Evolutionary conservation across 2,888 invertebrate species (phyloP).

Genomic region (Callyntrura sp.): DNA sequence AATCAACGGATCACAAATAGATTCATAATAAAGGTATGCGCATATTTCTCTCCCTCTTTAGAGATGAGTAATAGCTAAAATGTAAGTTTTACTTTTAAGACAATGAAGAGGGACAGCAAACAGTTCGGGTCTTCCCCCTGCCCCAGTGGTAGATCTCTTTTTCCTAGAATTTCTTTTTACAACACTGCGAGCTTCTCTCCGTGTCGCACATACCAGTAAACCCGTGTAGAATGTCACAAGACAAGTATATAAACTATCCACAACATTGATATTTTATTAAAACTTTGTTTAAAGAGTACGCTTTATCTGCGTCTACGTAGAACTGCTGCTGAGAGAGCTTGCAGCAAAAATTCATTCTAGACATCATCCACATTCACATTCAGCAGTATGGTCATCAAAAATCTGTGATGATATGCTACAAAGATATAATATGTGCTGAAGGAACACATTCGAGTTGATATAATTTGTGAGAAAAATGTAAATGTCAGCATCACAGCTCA

Average conservation of each 20-base stretch:
- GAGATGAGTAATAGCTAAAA: not conserved
- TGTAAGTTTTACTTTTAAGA: not conserved
- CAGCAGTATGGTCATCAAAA: conserved; percentile 6
- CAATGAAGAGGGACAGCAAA: not conserved
- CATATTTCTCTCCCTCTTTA: not conserved
- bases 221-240: conserved; percentile 36
- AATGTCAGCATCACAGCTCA: conserved; percentile 65
- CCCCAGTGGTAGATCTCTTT: conserved; percentile 9
- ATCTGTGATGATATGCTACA: not conserved
- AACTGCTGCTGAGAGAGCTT: conserved; percentile 55
- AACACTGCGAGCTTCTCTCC: not conserved
- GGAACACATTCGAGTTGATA: conserved; percentile 24
- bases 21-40: not conserved
- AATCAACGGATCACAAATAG: too few relatives aligned
- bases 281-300: not conserved
- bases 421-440: conserved; percentile 30
- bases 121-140: conserved; percentile 42
- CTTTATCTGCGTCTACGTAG: not conserved
- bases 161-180: conserved; percentile 11
- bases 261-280: not conserved
- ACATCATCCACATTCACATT: not conserved
- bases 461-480: conserved; percentile 72
- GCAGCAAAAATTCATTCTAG: not conserved
- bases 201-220: conserved; percentile 12
- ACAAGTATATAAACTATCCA: conserved; percentile 35